A percentile compares a stretch with the other conserved stretches of the same genome.
phyloP scores from a whole-genome alignment of 2,113 vertebrate genomes.

The Dascyllus trimaculatus region DNA sequence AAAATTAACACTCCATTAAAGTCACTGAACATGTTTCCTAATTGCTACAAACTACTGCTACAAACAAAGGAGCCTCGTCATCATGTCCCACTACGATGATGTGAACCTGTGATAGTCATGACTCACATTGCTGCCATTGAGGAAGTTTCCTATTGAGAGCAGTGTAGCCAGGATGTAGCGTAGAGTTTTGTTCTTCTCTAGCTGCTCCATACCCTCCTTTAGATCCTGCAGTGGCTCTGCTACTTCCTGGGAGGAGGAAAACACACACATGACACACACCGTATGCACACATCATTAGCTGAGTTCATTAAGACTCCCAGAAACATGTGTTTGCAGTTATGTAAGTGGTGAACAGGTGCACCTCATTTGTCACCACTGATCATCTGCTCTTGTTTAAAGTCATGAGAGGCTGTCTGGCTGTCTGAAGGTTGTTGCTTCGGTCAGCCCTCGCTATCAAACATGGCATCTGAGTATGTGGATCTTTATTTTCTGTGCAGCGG shows the following conservation, averaged over 20 bases:
- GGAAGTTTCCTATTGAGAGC: constrained; percentile 95
- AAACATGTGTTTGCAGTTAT: constrained; percentile 38
- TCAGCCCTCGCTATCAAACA: constrained; percentile 32
- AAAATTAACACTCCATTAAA: constrained; percentile 1
- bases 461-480: constrained; percentile 37
- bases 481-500: constrained; percentile 9
- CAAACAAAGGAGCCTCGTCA: constrained; percentile 13
- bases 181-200: constrained; percentile 97
- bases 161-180: constrained; percentile 94
- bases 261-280: constrained; percentile 20
- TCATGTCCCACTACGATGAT: background rate
- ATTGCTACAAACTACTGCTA: background rate
- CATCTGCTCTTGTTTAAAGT: constrained; percentile 52
- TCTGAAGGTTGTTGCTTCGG: constrained; percentile 24
- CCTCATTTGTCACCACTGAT: constrained; percentile 4
- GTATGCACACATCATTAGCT: constrained; percentile 39
- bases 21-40: background rate
- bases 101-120: background rate
- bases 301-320: constrained; percentile 28
- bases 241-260: constrained; percentile 89
- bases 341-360: constrained; percentile 61
- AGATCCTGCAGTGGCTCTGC: constrained; percentile 96
- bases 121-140: constrained; percentile 95
- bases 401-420: constrained; percentile 41
- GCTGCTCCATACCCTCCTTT: constrained; percentile 98